Conservation (phyloP, 1,140 invertebrate species). For the Trachymyrmex cornetzi region DNA sequence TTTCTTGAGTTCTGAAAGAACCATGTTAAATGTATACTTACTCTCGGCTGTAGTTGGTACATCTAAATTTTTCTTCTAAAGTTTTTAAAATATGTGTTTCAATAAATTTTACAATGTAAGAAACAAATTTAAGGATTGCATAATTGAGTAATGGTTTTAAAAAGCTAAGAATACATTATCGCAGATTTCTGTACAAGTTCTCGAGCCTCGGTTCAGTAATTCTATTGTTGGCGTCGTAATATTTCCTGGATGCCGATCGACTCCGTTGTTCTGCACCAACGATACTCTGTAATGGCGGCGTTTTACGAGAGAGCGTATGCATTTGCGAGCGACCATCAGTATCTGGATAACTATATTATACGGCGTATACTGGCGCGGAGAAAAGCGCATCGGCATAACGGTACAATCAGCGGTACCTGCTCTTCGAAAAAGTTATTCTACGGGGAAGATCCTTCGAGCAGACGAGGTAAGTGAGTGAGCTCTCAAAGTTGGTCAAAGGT, state of each 20-base stretch:
- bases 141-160: background rate
- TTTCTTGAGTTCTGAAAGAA: background rate
- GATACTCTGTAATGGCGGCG: conserved; percentile 71
- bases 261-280: conserved; percentile 71
- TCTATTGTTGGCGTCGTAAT: conserved; percentile 65
- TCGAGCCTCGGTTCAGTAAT: conserved; percentile 60
- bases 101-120: background rate
- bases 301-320: conserved; percentile 68
- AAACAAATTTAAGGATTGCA: background rate
- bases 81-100: too few relatives aligned
- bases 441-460: conserved; percentile 18
- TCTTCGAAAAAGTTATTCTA: conserved; percentile 78
- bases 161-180: conserved; percentile 12
- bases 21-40: background rate
- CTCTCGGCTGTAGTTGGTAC: background rate
- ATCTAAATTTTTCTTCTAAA: background rate
- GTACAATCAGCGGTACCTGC: conserved; percentile 81
- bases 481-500: conserved; percentile 58
- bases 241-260: conserved; percentile 68
- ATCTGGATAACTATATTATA: conserved; percentile 82
- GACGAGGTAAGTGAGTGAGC: conserved; percentile 68
- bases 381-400: conserved; percentile 81
- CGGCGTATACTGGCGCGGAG: conserved; percentile 73
- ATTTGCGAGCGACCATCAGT: conserved; percentile 51
- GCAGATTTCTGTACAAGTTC: conserved; percentile 43